These are phyloP conservation scores for Bombus waltoni DNA, from an alignment of 1,140 invertebrate species.

Conservation along the genomic window DNA sequence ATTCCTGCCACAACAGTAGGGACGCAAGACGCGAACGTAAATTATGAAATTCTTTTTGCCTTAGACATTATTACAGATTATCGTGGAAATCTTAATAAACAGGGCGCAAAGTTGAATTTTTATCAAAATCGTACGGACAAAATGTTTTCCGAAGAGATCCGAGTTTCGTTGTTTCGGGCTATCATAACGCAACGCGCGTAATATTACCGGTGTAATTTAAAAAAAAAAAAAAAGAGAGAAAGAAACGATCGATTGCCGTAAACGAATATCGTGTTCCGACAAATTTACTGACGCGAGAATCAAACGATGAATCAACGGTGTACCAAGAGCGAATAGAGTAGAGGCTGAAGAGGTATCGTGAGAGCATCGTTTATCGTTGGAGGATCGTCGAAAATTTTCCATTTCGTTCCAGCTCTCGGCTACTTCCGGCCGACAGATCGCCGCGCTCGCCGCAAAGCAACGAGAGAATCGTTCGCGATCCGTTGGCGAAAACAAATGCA, in stretches of 20 bases:
- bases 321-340: neutral
- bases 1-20: neutral
- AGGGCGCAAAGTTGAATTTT: no score
- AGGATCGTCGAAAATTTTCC: slow-evolving; percentile 29
- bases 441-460: neutral
- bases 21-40: neutral
- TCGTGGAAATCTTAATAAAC: no score
- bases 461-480: slow-evolving; percentile 26
- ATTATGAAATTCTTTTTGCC: no score
- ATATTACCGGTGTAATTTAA: neutral
- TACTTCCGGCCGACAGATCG: slow-evolving; percentile 21
- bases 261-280: neutral
- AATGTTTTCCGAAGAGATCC: no score
- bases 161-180: no score
- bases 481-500: slow-evolving; percentile 48
- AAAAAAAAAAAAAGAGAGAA: no score
- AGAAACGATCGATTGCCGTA: neutral
- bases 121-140: no score
- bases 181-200: neutral
- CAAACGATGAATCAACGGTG: neutral
- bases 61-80: no score
- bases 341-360: neutral
- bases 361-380: slow-evolving; percentile 2
- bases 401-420: slow-evolving; percentile 14
- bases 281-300: neutral